Evolutionary conservation across 2,888 invertebrate species (phyloP), one percentile per base, ranked within the genome.

Genomic region (Lasioglossum leucozonium): DNA sequence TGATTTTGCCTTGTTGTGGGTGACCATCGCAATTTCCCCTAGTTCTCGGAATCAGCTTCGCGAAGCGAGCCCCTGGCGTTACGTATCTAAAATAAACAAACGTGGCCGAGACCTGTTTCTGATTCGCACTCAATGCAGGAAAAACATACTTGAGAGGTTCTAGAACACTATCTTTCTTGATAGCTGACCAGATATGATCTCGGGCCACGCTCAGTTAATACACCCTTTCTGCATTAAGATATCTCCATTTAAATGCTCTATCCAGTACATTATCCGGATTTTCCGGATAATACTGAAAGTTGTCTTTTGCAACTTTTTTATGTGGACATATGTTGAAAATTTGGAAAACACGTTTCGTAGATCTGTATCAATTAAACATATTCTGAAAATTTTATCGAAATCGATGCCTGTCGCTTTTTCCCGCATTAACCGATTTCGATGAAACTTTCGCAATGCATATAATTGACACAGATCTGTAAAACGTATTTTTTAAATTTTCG

Each of bases 101-200:
- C 58, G 26, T 26, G 26, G 8, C 58, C 58, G n/a, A 42, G 26
- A 26, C 58, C 58, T 26, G 58, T 58, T 26, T 58, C 58, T 58
- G n/a, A 58, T 58, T 58, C 58, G 58, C 58, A 58, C n/a, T 58
- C 58, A 26, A 58, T 58, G 58, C 58, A 58, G 58, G 26, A 58
- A 26, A 58, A 58, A 58, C 58, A 58, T 13, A 58, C 58, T 58
- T 13, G 58, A 58, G 58, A 58, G 1, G 13, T 26, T 26, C 58
- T 58, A 10, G 58, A 58, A 26, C 13, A 11, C 58, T 58, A 58
- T 58, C 58, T 26, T 58, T 58, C 58, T 58, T 26, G 58, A 58
- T 58, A 58, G 58, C 26, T 26, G 58, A 4, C 26, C 26, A 58
- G 58, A 58, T 58, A 58, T 58, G 58, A 58, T 58, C 58, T 58